These are phyloP conservation scores for Falco biarmicus DNA, from an alignment of 2,797 vertebrate species.

Conservation along the genomic window DNA sequence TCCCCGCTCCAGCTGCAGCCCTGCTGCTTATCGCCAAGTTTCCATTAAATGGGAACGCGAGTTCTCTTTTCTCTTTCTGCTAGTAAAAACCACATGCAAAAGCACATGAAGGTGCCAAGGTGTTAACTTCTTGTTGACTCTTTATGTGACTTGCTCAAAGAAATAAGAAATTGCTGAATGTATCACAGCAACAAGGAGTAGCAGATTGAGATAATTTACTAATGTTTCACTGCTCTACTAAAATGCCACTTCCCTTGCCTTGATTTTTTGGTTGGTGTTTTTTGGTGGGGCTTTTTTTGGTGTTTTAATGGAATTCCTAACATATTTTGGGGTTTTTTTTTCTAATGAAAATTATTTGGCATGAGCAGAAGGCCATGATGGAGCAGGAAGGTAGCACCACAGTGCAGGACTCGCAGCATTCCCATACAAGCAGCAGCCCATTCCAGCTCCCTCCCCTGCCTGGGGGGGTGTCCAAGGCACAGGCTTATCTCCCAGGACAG, in stretches of 20 bases:
- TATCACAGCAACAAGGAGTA: background rate
- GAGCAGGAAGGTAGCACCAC: background rate
- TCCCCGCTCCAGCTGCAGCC: background rate
- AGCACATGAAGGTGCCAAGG: background rate
- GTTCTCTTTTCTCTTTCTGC: background rate
- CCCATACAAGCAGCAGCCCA: background rate
- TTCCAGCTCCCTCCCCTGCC: background rate
- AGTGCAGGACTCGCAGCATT: accelerated
- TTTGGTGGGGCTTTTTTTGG: background rate
- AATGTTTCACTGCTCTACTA: background rate
- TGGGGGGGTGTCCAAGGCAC: background rate
- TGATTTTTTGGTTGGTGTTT: background rate
- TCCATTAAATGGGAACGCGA: background rate
- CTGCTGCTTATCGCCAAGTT: background rate
- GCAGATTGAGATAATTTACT: background rate
- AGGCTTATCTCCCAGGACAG: background rate
- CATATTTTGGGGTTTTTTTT: no score
- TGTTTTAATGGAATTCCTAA: background rate
- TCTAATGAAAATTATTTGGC: no score
- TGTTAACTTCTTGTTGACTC: background rate
- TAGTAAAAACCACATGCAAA: background rate
- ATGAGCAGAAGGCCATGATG: background rate
- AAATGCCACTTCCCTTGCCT: background rate
- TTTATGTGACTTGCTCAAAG: background rate
- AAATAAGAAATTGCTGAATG: background rate